These are phyloP conservation scores for Steinernema hermaphroditum DNA, from an alignment of 2,888 invertebrate species.

Conservation along the genomic window DNA sequence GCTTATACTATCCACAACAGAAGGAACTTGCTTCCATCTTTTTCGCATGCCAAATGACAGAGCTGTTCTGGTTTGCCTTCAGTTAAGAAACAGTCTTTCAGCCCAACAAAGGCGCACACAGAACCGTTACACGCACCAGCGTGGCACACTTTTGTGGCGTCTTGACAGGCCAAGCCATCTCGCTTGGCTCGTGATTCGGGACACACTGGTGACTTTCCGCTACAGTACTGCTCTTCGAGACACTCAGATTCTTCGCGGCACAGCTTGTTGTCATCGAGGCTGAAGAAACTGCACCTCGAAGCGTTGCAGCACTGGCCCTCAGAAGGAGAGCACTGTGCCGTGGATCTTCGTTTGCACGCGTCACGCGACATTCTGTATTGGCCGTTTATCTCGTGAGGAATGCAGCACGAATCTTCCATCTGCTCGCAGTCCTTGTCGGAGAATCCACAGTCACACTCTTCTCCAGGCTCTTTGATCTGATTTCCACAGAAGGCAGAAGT, in stretches of 20 bases:
- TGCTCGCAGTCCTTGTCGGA: conserved; percentile 77
- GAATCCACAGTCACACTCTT: conserved; percentile 96
- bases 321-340: conserved; percentile 74
- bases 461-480: conserved; percentile 94
- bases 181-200: conserved; percentile 81
- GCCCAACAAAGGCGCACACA: conserved; percentile 89
- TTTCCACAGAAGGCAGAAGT: conserved; percentile 98
- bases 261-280: conserved; percentile 69
- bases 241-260: conserved; percentile 63
- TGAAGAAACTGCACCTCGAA: conserved; percentile 74
- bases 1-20: too few relatives aligned
- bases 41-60: conserved; percentile 89
- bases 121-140: conserved; percentile 80
- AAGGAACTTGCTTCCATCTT: conserved; percentile 64
- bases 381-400: conserved; percentile 72
- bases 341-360: conserved; percentile 73
- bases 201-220: conserved; percentile 77
- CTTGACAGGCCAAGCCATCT: conserved; percentile 92
- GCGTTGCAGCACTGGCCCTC: conserved; percentile 95
- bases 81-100: conserved; percentile 92
- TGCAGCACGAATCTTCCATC: conserved; percentile 77
- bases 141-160: conserved; percentile 90
- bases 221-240: conserved; percentile 57
- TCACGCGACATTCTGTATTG: conserved; percentile 46
- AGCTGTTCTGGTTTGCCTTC: conserved; percentile 73